Percentiles rank a stretch among this genome's conserved stretches.
Conservation (phyloP, 2,888 invertebrate species). For the Andrena minutula region DNA sequence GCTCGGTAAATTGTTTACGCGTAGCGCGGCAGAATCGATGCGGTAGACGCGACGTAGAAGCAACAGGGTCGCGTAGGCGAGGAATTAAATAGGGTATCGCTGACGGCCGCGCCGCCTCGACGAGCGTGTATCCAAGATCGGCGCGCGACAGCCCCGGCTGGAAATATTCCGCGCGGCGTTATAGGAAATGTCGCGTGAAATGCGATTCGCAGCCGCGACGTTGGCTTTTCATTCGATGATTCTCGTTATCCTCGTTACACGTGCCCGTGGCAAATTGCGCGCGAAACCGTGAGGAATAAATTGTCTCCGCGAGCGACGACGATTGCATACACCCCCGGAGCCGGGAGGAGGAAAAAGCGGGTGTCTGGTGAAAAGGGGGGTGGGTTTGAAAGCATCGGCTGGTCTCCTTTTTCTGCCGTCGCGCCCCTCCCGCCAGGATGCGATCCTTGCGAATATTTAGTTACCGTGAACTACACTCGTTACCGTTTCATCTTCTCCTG, state of each 20-base stretch:
- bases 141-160: neutral
- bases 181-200: constrained; percentile 68
- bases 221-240: constrained; percentile 72
- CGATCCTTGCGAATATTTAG: constrained; percentile 71
- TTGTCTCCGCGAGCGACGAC: constrained; percentile 64
- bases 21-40: constrained; percentile 11
- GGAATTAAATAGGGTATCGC: constrained; percentile 27
- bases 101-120: neutral
- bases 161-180: constrained; percentile 47
- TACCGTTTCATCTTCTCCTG: constrained; percentile 76
- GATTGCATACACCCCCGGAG: constrained; percentile 34
- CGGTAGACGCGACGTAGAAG: neutral
- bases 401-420: constrained; percentile 45
- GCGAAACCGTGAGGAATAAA: constrained; percentile 75
- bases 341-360: constrained; percentile 13
- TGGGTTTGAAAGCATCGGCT: constrained; percentile 10
- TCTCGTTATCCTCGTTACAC: constrained; percentile 74
- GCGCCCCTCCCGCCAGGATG: constrained; percentile 27
- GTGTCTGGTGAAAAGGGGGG: constrained; percentile 24
- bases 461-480: constrained; percentile 72
- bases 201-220: constrained; percentile 68
- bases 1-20: constrained; percentile 20
- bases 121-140: neutral
- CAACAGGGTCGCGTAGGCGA: neutral
- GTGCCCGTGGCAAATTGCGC: constrained; percentile 68